Evolutionary conservation across 2,888 invertebrate genomes (phyloP).

Genomic region (Philopedon plagiatum): DNA sequence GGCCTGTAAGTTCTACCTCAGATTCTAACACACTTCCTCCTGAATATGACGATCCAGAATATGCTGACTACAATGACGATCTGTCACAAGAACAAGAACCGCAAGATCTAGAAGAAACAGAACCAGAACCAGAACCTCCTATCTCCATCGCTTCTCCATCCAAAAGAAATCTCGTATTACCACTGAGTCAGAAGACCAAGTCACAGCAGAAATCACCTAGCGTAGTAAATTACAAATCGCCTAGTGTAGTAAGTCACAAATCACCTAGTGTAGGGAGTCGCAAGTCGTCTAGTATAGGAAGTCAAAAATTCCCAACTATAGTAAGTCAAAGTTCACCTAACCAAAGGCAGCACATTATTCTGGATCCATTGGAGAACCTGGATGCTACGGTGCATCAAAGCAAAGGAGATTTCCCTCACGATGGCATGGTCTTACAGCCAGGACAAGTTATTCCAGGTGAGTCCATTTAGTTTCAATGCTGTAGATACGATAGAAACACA

Average conservation of each 20-base stretch:
- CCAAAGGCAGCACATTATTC: constrained; percentile 76
- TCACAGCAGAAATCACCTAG: not conserved
- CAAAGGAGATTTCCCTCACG: constrained; percentile 69
- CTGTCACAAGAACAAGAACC: constrained; percentile 72
- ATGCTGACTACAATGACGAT: constrained; percentile 68
- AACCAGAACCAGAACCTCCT: constrained; percentile 22
- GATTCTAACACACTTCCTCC: constrained; percentile 50
- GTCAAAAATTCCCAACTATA: no score
- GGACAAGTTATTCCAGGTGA: constrained; percentile 75
- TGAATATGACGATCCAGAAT: constrained; percentile 66
- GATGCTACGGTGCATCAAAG: constrained; percentile 75
- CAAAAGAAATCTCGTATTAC: constrained; percentile 32
- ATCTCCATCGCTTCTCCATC: constrained; percentile 4
- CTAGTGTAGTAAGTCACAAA: constrained; percentile 54
- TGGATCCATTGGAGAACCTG: constrained; percentile 74
- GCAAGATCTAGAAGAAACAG: no score
- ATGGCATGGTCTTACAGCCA: constrained; percentile 75
- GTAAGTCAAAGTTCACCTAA: constrained; percentile 57
- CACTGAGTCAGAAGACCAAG: not conserved
- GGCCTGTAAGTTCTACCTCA: not conserved
- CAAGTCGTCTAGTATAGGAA: no score
- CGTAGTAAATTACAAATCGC: constrained; percentile 39
- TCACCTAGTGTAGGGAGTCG: no score
- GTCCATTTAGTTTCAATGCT: no score
- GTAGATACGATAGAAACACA: no score